These are phyloP conservation scores for Bucco capensis DNA, from an alignment of 2,113 vertebrate genomes.

Conservation along the genomic window DNA sequence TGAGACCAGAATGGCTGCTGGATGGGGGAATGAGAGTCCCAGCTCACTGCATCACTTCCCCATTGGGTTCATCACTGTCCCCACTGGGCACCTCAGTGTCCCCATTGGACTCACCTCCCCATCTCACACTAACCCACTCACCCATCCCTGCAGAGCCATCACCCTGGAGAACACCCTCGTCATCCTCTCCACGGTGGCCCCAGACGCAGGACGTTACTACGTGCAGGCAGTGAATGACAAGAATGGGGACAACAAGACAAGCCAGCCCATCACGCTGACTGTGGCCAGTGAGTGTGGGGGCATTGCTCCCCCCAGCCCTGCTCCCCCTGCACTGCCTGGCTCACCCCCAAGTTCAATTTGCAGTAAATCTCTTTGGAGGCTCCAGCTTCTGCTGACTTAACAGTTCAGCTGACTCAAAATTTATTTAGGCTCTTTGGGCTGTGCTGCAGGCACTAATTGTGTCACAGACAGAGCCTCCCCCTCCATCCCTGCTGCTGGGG, in stretches of 20 bases:
- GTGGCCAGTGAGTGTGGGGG: slow-evolving; percentile 87
- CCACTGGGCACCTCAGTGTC: neutral
- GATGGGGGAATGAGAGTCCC: neutral
- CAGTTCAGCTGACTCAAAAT: neutral
- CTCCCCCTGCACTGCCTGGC: neutral
- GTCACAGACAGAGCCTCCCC: neutral
- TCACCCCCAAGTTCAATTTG: slow-evolving; percentile 19
- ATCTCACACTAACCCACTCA: accelerated
- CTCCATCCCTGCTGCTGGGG: accelerated
- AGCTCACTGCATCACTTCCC: accelerated
- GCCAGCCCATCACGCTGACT: slow-evolving; percentile 89
- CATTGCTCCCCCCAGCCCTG: neutral
- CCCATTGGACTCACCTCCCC: neutral
- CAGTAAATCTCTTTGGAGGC: slow-evolving; percentile 44
- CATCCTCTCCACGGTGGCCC: slow-evolving; percentile 93
- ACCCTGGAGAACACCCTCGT: slow-evolving; percentile 96
- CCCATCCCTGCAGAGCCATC: slow-evolving; percentile 80
- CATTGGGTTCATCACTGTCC: neutral
- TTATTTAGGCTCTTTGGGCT: neutral
- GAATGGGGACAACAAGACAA: slow-evolving; percentile 98
- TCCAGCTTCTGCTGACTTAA: slow-evolving; percentile 7
- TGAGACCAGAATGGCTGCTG: neutral
- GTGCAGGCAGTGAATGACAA: slow-evolving; percentile 97
- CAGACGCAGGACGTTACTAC: slow-evolving; percentile 92
- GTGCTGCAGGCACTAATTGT: neutral